Evolutionary conservation across 2,888 invertebrate species (phyloP), one percentile per base, ranked within the genome.

Genomic region (Pecten maximus): DNA sequence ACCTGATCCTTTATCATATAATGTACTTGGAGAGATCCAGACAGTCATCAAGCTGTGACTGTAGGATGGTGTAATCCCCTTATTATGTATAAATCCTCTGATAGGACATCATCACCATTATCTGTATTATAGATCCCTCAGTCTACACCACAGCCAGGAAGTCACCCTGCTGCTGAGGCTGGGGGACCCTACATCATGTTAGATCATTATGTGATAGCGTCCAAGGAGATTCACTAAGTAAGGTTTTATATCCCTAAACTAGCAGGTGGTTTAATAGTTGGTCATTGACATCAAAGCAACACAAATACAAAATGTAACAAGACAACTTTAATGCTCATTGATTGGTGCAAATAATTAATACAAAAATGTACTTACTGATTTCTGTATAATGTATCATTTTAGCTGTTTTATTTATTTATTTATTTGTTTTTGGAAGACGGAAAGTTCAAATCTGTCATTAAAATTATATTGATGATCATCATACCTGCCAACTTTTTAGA

Each of bases 41-140:
- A 74, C 74, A 74, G 74, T 74, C 74, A 35, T 74, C 74, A 74
- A 74, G 74, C 74, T 74, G 74, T 74, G 74, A 74, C 28, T 74
- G 28, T 35, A 74, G 74, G 35, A 74, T 8, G 28, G 6, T 74
- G 74, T 74, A 74, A 74, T 74, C 74, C 74, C 74, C 10, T 35
- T 74, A 74, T 74, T 74, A 74, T 74, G 23, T 74, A 28, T 35
- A 35, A 74, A 74, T 35, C 35, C 35, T 23, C 74, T 54, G 19
- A 74, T 28, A 74, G 0, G 12, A 44, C 44, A 74, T 74, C 35
- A 74, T 74, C 44, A 44, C 35, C 74, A 28, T 19, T 74, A 74
- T 44, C 74, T 74, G 6, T 54, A n/a, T 54, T 6, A 54, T 54
- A 54, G 2, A 48, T 48, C 48, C 23, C 8, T 44, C n/a, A 23